Evolutionary conservation across 2,888 invertebrate genomes (phyloP).

Genomic region (Pyrgus malvae): DNA sequence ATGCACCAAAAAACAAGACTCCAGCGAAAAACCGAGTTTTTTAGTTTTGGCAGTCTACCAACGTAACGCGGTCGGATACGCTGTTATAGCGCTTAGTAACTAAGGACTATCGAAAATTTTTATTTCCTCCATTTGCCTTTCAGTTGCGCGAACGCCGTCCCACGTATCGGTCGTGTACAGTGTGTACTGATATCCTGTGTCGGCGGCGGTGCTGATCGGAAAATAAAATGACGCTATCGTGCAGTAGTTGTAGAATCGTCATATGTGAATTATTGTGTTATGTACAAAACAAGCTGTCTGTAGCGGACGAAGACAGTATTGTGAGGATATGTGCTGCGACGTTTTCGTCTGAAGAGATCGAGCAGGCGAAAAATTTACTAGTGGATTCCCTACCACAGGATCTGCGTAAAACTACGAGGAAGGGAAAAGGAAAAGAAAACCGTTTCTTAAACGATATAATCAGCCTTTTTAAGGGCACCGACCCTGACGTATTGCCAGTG

Average conservation of each 20-base stretch:
- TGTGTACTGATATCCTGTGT: no score
- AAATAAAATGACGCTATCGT: constrained; percentile 1
- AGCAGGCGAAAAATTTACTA: constrained; percentile 24
- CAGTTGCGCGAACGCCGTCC: no score
- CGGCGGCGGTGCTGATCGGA: not conserved
- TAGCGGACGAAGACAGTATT: constrained; percentile 29
- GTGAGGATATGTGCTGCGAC: constrained; percentile 30
- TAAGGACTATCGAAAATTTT: no score
- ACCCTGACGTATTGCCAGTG: not conserved
- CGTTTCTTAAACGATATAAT: not conserved
- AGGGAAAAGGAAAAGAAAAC: constrained; percentile 30
- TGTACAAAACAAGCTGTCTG: constrained; percentile 30
- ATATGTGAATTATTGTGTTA: constrained; percentile 29
- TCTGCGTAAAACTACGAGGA: constrained; percentile 24
- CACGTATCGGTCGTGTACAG: no score
- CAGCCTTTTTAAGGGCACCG: not conserved
- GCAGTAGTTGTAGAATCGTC: constrained; percentile 17
- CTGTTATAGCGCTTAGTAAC: no score
- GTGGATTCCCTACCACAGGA: constrained; percentile 26
- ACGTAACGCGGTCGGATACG: no score
- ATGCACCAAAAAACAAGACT: no score
- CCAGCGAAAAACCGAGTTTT: no score
- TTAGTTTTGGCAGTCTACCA: no score
- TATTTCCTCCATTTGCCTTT: no score
- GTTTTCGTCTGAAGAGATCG: constrained; percentile 27